A percentile compares a stretch with the other conserved stretches of the same genome.
These are phyloP conservation scores for Neofelis nebulosa DNA, from an alignment of 2,113 vertebrate genomes.

Conservation along the genomic window DNA sequence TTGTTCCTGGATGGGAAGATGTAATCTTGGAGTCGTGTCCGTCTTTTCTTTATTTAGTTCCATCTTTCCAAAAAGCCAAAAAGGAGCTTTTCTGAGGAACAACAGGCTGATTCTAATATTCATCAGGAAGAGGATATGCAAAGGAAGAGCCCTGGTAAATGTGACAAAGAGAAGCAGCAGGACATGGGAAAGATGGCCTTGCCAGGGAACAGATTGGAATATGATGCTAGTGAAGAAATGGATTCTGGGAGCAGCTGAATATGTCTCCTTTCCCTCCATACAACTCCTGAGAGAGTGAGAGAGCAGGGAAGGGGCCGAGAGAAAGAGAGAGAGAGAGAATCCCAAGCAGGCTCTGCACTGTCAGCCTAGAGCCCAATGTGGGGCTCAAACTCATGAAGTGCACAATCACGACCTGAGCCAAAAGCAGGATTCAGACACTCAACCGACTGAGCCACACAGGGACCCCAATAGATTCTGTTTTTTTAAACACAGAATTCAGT, in stretches of 20 bases:
- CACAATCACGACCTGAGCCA: too few species aligned
- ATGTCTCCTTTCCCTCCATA: not conserved
- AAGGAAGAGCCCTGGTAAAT: not conserved
- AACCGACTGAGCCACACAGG: too few species aligned
- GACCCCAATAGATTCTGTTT: not conserved
- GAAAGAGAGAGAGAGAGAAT: not conserved
- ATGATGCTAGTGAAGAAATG: not conserved
- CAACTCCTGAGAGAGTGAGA: not conserved
- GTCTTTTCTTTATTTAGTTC: not conserved
- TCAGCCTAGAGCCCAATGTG: too few species aligned
- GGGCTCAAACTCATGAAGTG: too few species aligned
- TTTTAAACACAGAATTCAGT: not conserved
- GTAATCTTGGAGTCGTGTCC: not conserved
- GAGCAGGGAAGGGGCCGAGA: not conserved
- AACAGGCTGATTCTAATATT: not conserved
- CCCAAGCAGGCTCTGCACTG: too few species aligned
- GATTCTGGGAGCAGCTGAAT: not conserved
- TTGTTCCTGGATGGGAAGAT: not conserved
- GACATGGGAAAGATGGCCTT: not conserved
- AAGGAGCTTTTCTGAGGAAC: not conserved
- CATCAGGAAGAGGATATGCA: constrained; percentile 17
- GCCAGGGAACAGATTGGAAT: not conserved
- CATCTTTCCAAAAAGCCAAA: constrained; percentile 18
- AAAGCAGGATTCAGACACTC: too few species aligned
- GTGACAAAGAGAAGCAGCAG: not conserved